Percentiles rank a stretch among this genome's conserved stretches.
Conservation (phyloP, 2,888 invertebrate species). For the Pasiphila rectangulata region DNA sequence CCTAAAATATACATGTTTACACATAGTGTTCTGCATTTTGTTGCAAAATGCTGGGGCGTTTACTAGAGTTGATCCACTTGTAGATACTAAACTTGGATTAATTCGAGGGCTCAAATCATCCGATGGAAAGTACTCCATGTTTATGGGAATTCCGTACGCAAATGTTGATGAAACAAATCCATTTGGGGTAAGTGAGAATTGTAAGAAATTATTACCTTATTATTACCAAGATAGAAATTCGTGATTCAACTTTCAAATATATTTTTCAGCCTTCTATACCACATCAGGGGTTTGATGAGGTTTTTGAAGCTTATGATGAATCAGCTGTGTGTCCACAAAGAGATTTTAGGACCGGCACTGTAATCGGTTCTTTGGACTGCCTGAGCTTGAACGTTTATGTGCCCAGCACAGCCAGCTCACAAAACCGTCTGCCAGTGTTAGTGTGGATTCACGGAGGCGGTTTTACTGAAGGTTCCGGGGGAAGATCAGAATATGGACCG, state of each 20-base stretch:
- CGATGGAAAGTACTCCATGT: slow-evolving; percentile 33
- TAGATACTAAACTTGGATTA: slow-evolving; percentile 33
- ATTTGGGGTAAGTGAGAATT: slow-evolving; percentile 34
- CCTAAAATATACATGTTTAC: background rate
- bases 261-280: slow-evolving; percentile 31
- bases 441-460: slow-evolving; percentile 34
- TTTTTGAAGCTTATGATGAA: slow-evolving; percentile 36
- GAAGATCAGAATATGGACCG: slow-evolving; percentile 15
- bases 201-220: background rate
- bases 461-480: slow-evolving; percentile 14
- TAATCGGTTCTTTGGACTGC: slow-evolving; percentile 32
- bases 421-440: slow-evolving; percentile 30
- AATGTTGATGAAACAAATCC: slow-evolving; percentile 30
- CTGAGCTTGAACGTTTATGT: slow-evolving; percentile 36
- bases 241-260: no score
- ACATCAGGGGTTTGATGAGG: slow-evolving; percentile 26
- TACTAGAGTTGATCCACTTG: slow-evolving; percentile 32
- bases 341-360: background rate
- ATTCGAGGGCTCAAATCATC: slow-evolving; percentile 31
- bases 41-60: slow-evolving; percentile 13
- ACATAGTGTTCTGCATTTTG: slow-evolving; percentile 2
- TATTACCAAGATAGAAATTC: background rate
- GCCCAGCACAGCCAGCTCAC: slow-evolving; percentile 28
- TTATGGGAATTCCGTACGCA: slow-evolving; percentile 42
- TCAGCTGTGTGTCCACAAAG: slow-evolving; percentile 34